These are phyloP conservation scores for Pholis gunnellus DNA, from an alignment of 2,113 vertebrate genomes.

Conservation along the genomic window DNA sequence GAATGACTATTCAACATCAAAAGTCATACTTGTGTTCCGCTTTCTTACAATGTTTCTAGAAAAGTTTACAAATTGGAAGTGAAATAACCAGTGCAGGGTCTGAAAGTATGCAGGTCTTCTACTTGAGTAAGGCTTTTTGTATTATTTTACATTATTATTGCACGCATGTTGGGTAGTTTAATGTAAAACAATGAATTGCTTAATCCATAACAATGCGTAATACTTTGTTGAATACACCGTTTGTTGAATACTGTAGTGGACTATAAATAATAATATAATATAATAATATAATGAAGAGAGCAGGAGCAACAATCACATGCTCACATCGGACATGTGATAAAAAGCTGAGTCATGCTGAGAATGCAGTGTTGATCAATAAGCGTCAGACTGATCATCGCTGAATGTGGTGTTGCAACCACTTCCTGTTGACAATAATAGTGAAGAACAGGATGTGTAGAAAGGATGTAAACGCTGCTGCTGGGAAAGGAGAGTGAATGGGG, in stretches of 20 bases:
- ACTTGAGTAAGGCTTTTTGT: too few relatives aligned
- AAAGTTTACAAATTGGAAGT: too few relatives aligned
- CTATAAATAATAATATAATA: not conserved
- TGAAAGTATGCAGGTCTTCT: too few relatives aligned
- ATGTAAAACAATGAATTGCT: not conserved
- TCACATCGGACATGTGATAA: constrained; percentile 16
- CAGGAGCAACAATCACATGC: not conserved
- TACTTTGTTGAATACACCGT: not conserved
- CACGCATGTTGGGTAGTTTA: not conserved
- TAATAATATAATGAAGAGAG: too few relatives aligned
- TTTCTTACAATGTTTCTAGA: too few relatives aligned
- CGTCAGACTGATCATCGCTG: not conserved
- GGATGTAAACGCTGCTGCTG: not conserved
- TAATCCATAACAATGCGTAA: not conserved
- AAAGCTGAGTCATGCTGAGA: not conserved
- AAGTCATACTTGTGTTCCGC: too few relatives aligned
- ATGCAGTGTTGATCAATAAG: not conserved
- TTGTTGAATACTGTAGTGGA: not conserved
- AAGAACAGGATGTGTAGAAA: not conserved
- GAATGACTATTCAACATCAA: too few relatives aligned
- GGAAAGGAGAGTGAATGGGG: not conserved
- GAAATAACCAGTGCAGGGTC: too few relatives aligned
- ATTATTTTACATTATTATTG: too few relatives aligned
- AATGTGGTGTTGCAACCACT: not conserved
- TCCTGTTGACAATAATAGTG: not conserved